Evolutionary conservation across 2,797 vertebrate genomes (phyloP).

Genomic region (Chrosomus eos): DNA sequence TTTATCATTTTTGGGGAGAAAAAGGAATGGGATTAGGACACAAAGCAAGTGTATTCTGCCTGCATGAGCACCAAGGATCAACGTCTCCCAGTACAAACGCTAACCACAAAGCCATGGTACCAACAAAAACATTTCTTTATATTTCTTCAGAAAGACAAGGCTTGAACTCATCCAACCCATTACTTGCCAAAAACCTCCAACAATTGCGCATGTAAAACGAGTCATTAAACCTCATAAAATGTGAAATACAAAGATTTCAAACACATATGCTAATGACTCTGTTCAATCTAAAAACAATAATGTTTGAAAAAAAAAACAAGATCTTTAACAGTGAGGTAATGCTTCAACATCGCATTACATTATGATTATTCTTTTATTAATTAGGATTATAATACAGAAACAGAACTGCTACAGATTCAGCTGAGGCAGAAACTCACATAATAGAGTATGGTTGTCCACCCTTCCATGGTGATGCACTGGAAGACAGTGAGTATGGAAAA

Average conservation of each 20-base stretch:
- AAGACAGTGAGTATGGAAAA: conserved; percentile 98
- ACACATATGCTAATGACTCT: not conserved
- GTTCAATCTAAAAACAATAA: not conserved
- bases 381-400: not conserved
- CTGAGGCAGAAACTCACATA: conserved; percentile 82
- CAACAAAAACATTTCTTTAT: not conserved
- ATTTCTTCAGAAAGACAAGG: not conserved
- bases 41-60: not conserved
- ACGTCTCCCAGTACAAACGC: not conserved
- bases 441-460: conserved; percentile 98
- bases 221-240: not conserved
- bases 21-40: not conserved
- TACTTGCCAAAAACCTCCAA: not conserved
- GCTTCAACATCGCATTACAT: not conserved
- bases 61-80: not conserved
- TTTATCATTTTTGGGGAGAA: not conserved
- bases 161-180: not conserved
- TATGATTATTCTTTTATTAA: not conserved
- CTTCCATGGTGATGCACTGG: conserved; percentile 99
- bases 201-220: not conserved
- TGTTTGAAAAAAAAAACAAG: too few species aligned
- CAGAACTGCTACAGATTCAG: not conserved
- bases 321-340: not conserved
- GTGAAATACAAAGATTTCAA: not conserved
- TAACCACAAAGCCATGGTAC: not conserved